phyloP scores from a whole-genome alignment of 1,140 invertebrate species.

The Bombus waltoni region DNA sequence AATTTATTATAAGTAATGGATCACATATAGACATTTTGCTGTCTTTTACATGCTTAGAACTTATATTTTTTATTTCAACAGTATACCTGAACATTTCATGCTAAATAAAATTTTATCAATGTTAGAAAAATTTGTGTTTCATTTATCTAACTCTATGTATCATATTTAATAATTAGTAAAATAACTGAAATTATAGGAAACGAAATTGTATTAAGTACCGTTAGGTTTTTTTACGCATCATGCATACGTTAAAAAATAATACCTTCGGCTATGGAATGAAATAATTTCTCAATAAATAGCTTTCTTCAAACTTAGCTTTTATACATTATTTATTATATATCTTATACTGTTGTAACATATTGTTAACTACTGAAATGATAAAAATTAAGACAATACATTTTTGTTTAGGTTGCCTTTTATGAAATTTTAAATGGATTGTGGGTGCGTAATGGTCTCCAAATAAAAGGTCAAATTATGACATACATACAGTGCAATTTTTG shows the following conservation, averaged over 20 bases:
- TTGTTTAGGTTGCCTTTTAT: constrained; percentile 93
- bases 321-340: no score
- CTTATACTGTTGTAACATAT: no score
- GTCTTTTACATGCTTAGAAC: neutral
- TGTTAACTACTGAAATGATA: no score
- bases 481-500: constrained; percentile 99
- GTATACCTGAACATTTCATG: neutral
- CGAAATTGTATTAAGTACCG: neutral
- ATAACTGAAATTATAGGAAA: neutral
- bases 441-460: constrained; percentile 98
- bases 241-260: neutral
- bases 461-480: constrained; percentile 99
- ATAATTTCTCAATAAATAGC: neutral
- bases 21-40: no score
- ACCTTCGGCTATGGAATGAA: neutral
- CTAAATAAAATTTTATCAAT: neutral
- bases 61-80: neutral
- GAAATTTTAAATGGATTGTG: constrained; percentile 97
- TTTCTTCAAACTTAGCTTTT: neutral
- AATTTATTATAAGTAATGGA: neutral
- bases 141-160: neutral
- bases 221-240: neutral
- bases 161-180: neutral
- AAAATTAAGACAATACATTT: constrained; percentile 10
- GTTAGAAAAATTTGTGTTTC: neutral